Evolutionary conservation across 2,797 vertebrate species (phyloP).

Genomic region (Lacerta viridis): DNA sequence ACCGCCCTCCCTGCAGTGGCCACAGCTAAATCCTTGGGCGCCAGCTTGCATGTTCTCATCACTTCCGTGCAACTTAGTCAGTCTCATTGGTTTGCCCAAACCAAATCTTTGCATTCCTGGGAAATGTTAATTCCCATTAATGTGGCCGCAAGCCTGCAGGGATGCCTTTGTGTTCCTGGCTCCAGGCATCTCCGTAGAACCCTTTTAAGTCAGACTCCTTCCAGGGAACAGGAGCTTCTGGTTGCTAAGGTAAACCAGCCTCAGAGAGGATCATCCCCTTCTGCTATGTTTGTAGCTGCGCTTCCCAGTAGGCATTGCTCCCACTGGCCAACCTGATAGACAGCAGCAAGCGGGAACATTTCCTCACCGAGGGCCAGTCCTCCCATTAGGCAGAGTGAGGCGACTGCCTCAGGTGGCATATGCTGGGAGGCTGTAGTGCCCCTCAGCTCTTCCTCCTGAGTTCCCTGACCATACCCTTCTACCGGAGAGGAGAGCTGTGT

Average conservation of each 20-base stretch:
- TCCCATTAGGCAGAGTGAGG: too few species aligned
- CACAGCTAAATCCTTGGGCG: slow-evolving; percentile 62
- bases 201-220: slow-evolving; percentile 37
- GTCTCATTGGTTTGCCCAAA: neutral
- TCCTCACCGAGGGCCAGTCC: too few species aligned
- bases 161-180: slow-evolving; percentile 56
- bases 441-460: too few species aligned
- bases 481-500: too few species aligned
- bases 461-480: too few species aligned
- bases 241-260: neutral
- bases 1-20: slow-evolving; percentile 24
- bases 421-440: too few species aligned
- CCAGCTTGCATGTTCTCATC: slow-evolving; percentile 64
- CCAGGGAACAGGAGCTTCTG: neutral
- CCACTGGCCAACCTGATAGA: neutral
- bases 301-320: neutral
- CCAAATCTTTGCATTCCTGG: slow-evolving; percentile 56
- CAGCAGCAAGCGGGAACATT: too few species aligned
- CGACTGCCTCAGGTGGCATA: too few species aligned
- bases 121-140: slow-evolving; percentile 39
- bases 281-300: slow-evolving; percentile 1
- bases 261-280: neutral
- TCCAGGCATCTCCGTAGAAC: neutral
- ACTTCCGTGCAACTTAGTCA: slow-evolving; percentile 41
- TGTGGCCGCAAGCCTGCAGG: slow-evolving; percentile 16